phyloP scores from a whole-genome alignment of 2,797 vertebrate genomes.

The Furcifer pardalis region DNA sequence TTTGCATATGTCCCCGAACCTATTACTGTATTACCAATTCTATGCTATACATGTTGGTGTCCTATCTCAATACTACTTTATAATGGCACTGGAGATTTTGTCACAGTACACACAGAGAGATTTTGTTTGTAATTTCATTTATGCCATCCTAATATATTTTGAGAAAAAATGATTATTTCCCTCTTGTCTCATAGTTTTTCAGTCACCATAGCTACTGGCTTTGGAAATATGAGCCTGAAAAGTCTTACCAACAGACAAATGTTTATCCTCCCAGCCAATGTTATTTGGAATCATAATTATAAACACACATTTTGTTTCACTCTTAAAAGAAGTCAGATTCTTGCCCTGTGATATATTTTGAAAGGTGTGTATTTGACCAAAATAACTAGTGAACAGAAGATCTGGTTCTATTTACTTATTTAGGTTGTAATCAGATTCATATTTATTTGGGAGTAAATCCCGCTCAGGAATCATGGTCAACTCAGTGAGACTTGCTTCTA shows the following conservation, averaged over 20 bases:
- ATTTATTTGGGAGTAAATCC: not conserved
- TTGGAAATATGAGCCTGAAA: constrained; percentile 34
- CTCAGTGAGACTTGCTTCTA: not conserved
- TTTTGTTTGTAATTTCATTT: not conserved
- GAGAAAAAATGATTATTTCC: constrained; percentile 11
- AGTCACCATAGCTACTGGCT: constrained; percentile 37
- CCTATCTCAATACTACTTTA: not conserved
- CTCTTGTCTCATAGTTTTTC: constrained; percentile 40
- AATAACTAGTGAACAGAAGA: not conserved
- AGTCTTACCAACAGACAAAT: constrained; percentile 44
- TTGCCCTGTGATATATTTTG: constrained; percentile 39
- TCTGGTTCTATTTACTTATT: not conserved
- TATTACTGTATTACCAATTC: no score
- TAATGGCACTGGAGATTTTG: not conserved
- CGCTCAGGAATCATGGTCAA: no score
- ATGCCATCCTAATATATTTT: constrained; percentile 47
- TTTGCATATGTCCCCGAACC: no score
- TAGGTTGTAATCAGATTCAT: not conserved
- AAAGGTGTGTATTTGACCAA: not conserved
- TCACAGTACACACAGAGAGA: not conserved
- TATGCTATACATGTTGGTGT: no score
- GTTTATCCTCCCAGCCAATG: constrained; percentile 29
- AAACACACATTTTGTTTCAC: not conserved
- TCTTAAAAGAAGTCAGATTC: constrained; percentile 41
- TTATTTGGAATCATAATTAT: constrained; percentile 57